Percentiles rank a stretch among this genome's conserved stretches.
These are phyloP conservation scores for Aethes cnicana DNA, from an alignment of 2,888 invertebrate genomes.

Conservation along the genomic window DNA sequence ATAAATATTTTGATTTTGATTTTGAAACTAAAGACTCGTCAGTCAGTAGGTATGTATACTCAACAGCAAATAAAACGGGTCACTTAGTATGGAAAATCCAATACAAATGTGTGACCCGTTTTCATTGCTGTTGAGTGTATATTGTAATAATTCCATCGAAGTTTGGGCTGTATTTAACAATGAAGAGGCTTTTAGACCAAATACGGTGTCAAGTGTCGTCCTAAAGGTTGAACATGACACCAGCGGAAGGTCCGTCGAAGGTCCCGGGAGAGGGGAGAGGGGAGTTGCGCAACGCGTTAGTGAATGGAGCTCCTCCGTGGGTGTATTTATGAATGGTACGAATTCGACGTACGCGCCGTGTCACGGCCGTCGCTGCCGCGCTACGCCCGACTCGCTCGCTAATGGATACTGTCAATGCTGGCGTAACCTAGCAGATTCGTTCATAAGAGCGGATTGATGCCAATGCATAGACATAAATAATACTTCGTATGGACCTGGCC, in stretches of 20 bases:
- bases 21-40: too few relatives aligned
- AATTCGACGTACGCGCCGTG: conserved; percentile 74
- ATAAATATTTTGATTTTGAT: too few relatives aligned
- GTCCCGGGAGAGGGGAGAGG: conserved; percentile 48
- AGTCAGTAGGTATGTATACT: too few relatives aligned
- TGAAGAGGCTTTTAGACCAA: conserved; percentile 31
- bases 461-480: background rate
- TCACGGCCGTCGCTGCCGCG: conserved; percentile 63
- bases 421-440: conserved; percentile 28
- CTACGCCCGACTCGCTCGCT: conserved; percentile 55
- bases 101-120: background rate
- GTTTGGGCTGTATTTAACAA: conserved; percentile 20
- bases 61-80: too few relatives aligned
- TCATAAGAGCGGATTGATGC: conserved; percentile 9
- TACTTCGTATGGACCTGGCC: background rate
- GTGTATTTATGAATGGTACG: conserved; percentile 80
- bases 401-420: conserved; percentile 66
- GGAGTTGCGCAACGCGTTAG: conserved; percentile 76
- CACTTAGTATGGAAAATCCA: background rate
- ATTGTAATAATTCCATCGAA: conserved; percentile 10
- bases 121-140: conserved; percentile 4
- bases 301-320: conserved; percentile 75
- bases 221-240: conserved; percentile 29
- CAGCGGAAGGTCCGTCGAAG: conserved; percentile 61
- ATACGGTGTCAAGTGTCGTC: conserved; percentile 31